phyloP scores from a whole-genome alignment of 2,113 vertebrate genomes.

The Acinonyx jubatus region DNA sequence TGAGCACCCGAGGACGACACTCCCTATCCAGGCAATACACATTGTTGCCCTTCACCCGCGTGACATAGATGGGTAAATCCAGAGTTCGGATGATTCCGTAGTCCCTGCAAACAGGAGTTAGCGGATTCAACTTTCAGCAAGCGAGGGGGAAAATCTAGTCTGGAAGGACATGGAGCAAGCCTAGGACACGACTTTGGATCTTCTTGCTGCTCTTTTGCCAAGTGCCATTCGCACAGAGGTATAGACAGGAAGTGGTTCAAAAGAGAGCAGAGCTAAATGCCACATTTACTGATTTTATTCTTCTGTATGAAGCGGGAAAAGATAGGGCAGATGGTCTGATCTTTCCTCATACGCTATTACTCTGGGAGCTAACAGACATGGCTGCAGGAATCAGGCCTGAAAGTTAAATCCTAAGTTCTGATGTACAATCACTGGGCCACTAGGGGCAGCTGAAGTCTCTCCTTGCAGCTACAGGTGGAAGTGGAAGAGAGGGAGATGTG shows the following conservation, averaged over 20 bases:
- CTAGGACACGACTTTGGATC: neutral
- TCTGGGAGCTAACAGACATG: neutral
- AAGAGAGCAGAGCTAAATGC: neutral
- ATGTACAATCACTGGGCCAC: neutral
- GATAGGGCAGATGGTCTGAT: neutral
- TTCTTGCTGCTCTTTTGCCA: neutral
- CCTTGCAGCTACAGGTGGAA: neutral
- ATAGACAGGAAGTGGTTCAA: neutral
- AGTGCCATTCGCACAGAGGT: neutral
- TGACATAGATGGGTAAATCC: slow-evolving; percentile 98
- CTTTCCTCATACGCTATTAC: neutral
- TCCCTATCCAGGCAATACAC: slow-evolving; percentile 97
- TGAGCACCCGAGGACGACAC: slow-evolving; percentile 94
- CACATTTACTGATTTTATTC: neutral
- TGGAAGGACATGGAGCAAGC: neutral
- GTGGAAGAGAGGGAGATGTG: neutral
- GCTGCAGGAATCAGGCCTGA: neutral
- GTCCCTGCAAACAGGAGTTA: slow-evolving; percentile 80
- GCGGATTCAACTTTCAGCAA: neutral
- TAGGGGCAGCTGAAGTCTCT: neutral
- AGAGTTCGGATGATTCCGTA: slow-evolving; percentile 98
- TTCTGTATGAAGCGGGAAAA: neutral
- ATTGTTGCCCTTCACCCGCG: slow-evolving; percentile 95
- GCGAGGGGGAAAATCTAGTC: neutral
- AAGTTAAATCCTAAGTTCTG: slow-evolving; percentile 30